Evolutionary conservation across 2,888 invertebrate species (phyloP), one percentile per base, ranked within the genome.

Genomic region (Osmoderma eremita): DNA sequence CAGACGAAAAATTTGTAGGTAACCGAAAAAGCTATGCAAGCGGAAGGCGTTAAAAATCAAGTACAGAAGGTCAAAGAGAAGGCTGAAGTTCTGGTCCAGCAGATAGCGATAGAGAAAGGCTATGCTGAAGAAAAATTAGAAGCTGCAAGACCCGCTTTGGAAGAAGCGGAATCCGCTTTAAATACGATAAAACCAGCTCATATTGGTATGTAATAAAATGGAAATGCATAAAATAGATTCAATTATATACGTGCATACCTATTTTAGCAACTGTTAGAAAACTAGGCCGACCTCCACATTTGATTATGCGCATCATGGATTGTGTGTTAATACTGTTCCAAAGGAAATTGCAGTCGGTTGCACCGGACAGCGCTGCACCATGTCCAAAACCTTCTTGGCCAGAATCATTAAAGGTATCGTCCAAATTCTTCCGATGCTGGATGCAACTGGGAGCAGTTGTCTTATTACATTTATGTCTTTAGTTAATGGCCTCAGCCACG

Each of bases 221-320:
- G 53, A 30, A 8, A 65, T 50, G 61, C 39, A 15, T 56, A 13
- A 42, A 18, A 5, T 4, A 5, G 22, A 18, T 13, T 6, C 42
- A 51, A 24, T 12, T 49, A 30, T 17, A 13, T 39, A n/a, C n/a
- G n/a, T n/a, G n/a, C n/a, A n/a, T n/a, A 8, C 2, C 49, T 20
- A 42, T 76, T 78, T 69, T 72, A 79, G 83, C 96, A 1, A 95
- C 95, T 54, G 97, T 98, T 0, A 86, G 97, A 73, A 98, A 98
- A 82, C 83, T 98, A 63, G 97, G 96, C 6, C 87, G 97, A 70
- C 98, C 98, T 0, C 98, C 98, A 0, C 97, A 97, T 84, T 85
- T 98, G 8, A 98, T 98, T 77, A 94, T 98, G 97, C 87, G 97
- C 70, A 98, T 98, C 74, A 98, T 98, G 98, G 98, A 98, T 81